Evolutionary conservation across 2,888 invertebrate genomes (phyloP).

Genomic region (Xanthia togata): DNA sequence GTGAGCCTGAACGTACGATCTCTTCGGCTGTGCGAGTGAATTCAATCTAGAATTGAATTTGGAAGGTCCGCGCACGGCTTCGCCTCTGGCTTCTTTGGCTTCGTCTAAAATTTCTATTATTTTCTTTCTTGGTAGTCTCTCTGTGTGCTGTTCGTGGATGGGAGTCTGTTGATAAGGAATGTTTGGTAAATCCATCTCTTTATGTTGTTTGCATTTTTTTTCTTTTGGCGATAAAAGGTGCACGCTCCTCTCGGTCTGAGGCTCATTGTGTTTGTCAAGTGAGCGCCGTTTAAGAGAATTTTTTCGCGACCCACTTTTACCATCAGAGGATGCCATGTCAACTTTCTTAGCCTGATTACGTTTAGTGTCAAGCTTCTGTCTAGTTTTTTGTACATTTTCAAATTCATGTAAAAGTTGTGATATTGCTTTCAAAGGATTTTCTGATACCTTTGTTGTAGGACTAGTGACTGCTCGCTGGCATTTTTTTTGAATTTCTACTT

Average conservation of each 20-base stretch:
- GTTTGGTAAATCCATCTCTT: constrained; percentile 61
- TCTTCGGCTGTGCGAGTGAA: constrained; percentile 84
- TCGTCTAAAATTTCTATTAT: constrained; percentile 83
- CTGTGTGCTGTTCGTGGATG: constrained; percentile 69
- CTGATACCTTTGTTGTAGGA: constrained; percentile 66
- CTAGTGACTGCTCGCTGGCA: constrained; percentile 66
- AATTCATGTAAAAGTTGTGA: constrained; percentile 84
- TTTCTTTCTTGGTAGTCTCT: constrained; percentile 73
- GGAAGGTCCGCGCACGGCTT: constrained; percentile 86
- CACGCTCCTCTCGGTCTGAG: constrained; percentile 56
- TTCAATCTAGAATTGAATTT: constrained; percentile 79
- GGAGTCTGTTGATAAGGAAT: constrained; percentile 57
- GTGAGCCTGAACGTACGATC: constrained; percentile 79
- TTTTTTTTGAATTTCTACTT: constrained; percentile 72
- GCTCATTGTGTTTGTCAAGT: constrained; percentile 72
- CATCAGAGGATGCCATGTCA: constrained; percentile 68
- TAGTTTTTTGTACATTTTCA: constrained; percentile 81
- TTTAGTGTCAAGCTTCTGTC: constrained; percentile 71
- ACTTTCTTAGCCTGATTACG: constrained; percentile 70
- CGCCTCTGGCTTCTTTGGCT: constrained; percentile 85
- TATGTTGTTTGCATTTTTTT: constrained; percentile 58
- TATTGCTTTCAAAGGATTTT: constrained; percentile 84
- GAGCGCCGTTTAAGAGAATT: constrained; percentile 68
- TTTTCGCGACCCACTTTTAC: constrained; percentile 66
- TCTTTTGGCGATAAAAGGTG: constrained; percentile 57